Base-by-base conservation (phyloP, 2,797 vertebrate species). In the Harpagifer antarcticus region DNA sequence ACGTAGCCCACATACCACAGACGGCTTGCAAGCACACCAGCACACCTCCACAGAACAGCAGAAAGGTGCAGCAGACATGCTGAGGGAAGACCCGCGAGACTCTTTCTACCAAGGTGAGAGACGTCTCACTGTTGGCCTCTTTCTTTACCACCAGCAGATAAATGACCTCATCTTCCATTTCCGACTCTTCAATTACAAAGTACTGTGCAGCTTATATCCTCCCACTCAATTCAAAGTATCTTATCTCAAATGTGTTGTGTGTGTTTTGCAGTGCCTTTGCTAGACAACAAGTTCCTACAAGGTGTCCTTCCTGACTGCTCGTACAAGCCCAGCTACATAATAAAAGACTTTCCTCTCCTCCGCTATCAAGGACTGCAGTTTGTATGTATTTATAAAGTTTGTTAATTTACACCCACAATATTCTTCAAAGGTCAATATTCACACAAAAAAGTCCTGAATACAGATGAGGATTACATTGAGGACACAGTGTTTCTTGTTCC, bases 341-440 rank as follows among this genome's bases (percentile, higher is more conserved):
- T 98, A 74, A 96, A 93, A 64, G 96, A 95, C 78, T 94, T 94
- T 4, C 93, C 91, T 11, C 89, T 99, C 58, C 72, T 88, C 14
- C 97, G 98, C 71, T 99, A 99, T 86, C 96, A 99, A 86, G 98
- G 98, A n/a, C 93, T 99, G 47, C 94, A 96, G 68, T 99, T 97
- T 83, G 98, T 99, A 95, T 93, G 98, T 96, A 53, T 72, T 70
- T 20, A 23, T 64, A 11, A 13, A 10, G 1, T 67, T 60, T 40
- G 7, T 70, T 40, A 4, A 44, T 17, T 31, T 1, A 61, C 5
- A 50, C 23, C 50, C 42, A 69, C 6, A 23, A 45, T 64, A n/a
- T 40, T 45, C 20, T 53, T 70, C 5, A 48, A 10, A 58, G 19
- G 3, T 52, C 11, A 12, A 16, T 3, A 9, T 33, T 57, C 48